phyloP scores from a whole-genome alignment of 2,888 invertebrate species.

The Cecidostiba fungosa region DNA sequence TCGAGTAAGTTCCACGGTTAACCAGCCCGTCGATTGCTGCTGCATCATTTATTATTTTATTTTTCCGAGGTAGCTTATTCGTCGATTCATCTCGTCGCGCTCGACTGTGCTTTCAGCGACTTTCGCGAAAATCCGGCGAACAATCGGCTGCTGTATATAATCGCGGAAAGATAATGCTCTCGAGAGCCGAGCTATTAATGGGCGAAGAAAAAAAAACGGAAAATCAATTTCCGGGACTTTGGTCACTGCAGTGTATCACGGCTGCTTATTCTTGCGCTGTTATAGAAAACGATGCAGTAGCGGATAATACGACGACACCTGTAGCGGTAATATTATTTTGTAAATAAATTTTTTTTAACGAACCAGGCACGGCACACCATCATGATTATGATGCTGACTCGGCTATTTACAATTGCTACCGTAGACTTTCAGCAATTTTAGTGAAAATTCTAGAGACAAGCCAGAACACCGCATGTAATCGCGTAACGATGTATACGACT shows the following conservation, averaged over 20 bases:
- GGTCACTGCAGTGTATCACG: background rate
- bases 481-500: constrained; percentile 12
- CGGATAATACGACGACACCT: background rate
- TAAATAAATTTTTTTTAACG: background rate
- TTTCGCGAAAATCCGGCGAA: constrained; percentile 11
- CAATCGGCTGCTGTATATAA: constrained; percentile 5
- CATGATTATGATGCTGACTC: background rate
- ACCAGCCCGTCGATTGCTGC: constrained; percentile 5
- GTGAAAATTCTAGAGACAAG: constrained; percentile 23
- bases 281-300: background rate
- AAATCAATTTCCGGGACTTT: constrained; percentile 15
- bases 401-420: background rate
- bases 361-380: background rate
- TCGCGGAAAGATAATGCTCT: constrained; percentile 18
- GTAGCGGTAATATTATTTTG: background rate
- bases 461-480: constrained; percentile 12
- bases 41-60: constrained; percentile 11
- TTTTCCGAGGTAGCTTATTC: background rate
- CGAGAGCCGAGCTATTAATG: constrained; percentile 4
- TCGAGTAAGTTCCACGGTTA: background rate
- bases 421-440: constrained; percentile 21
- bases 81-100: constrained; percentile 18
- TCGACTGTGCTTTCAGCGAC: constrained; percentile 21
- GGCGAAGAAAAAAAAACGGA: background rate
- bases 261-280: background rate